phyloP scores from a whole-genome alignment of 1,140 invertebrate species.

The Saccostrea cuccullata region DNA sequence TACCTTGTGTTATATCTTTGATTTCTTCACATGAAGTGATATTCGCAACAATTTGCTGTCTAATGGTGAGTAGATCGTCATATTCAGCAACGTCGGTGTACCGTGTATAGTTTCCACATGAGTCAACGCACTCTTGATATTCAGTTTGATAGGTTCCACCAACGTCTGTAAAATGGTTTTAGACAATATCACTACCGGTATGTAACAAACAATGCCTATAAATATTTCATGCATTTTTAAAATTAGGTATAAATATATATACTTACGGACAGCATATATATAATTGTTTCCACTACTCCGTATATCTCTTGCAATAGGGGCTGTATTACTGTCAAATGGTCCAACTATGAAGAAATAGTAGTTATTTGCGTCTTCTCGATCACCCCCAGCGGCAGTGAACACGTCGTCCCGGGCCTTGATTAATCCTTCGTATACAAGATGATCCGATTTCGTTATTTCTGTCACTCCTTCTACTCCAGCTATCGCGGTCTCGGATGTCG shows the following conservation, averaged over 20 bases:
- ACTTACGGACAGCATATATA: slow-evolving; percentile 15
- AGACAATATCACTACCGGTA: background rate
- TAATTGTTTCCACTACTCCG: slow-evolving; percentile 12
- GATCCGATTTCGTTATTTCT: background rate
- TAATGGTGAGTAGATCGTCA: background rate
- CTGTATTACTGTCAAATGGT: background rate
- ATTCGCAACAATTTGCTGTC: background rate
- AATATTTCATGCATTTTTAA: background rate
- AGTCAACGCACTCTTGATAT: background rate
- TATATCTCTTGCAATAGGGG: background rate
- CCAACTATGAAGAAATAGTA: background rate
- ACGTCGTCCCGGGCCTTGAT: slow-evolving; percentile 7
- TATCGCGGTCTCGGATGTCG: background rate
- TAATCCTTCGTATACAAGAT: background rate
- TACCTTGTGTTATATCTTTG: too few species aligned
- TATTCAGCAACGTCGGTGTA: background rate
- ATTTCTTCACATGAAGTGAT: background rate
- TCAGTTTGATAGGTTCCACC: background rate
- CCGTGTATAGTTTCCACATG: background rate
- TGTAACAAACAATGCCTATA: too few species aligned
- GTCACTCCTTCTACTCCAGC: background rate
- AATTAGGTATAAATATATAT: background rate
- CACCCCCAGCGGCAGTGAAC: background rate
- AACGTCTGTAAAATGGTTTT: background rate
- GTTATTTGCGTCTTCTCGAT: background rate